phyloP scores from a whole-genome alignment of 1,140 invertebrate genomes.

The Cydia splendana region DNA sequence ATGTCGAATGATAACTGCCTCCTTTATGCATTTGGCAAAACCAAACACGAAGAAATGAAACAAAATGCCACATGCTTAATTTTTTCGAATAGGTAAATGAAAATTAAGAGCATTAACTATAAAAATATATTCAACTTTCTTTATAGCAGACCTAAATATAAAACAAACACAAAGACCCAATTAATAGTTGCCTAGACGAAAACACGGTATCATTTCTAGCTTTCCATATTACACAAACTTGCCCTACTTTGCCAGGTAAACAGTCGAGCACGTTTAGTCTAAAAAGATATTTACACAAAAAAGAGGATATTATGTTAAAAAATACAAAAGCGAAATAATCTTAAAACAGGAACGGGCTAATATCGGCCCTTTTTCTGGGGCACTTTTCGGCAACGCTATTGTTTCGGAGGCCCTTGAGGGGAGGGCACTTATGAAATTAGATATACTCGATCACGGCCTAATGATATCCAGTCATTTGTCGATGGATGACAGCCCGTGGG shows the following conservation, averaged over 20 bases:
- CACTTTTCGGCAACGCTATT: conserved; percentile 8
- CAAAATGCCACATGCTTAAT: too few species aligned
- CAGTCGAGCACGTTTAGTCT: neutral
- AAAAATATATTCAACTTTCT: too few species aligned
- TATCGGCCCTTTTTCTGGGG: neutral
- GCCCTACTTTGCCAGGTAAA: conserved; percentile 7
- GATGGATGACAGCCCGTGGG: conserved; percentile 18
- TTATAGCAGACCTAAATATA: conserved; percentile 33
- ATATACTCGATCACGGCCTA: conserved; percentile 20
- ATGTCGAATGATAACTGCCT: too few species aligned
- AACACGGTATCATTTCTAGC: neutral
- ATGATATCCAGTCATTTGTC: conserved; percentile 9
- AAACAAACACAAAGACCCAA: conserved; percentile 32
- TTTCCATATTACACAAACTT: conserved; percentile 11
- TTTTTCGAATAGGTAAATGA: too few species aligned
- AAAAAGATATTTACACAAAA: conserved; percentile 21
- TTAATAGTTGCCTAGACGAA: neutral
- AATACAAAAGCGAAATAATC: conserved; percentile 12
- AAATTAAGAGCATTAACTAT: too few species aligned
- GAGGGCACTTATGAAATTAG: conserved; percentile 19
- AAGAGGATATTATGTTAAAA: conserved; percentile 16
- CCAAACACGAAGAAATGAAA: too few species aligned
- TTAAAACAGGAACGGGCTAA: neutral
- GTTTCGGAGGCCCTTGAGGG: neutral
- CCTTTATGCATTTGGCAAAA: too few species aligned